Evolutionary conservation across 2,797 vertebrate species (phyloP).

Genomic region (Phoebastria nigripes): DNA sequence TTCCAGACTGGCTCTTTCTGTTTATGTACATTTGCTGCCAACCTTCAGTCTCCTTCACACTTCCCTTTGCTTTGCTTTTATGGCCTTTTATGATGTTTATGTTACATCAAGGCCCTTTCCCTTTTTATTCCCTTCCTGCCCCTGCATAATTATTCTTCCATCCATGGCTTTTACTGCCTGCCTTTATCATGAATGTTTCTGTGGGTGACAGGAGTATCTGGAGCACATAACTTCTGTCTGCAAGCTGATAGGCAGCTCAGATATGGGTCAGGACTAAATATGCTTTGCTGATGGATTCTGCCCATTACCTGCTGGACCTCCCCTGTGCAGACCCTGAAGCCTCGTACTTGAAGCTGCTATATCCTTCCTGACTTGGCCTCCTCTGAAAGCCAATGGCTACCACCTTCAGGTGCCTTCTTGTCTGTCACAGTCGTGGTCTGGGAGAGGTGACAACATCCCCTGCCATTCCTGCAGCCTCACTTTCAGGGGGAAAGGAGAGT

Average conservation of each 20-base stretch:
- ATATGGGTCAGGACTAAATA: not conserved
- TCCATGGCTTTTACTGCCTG: constrained; percentile 29
- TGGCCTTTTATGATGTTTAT: constrained; percentile 57
- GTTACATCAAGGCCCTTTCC: constrained; percentile 37
- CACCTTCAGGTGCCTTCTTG: not conserved
- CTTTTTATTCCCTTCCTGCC: constrained; percentile 32
- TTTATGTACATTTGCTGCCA: constrained; percentile 25
- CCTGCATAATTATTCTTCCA: constrained; percentile 21
- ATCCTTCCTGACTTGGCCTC: not conserved
- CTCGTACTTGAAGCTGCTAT: rapidly evolving
- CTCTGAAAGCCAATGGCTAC: not conserved
- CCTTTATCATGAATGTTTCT: constrained; percentile 26
- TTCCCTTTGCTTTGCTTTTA: constrained; percentile 52
- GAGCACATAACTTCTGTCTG: not conserved
- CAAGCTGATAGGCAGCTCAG: not conserved
- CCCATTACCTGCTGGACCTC: not conserved
- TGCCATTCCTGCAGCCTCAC: not conserved
- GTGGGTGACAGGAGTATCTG: constrained; percentile 31
- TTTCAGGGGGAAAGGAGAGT: not conserved
- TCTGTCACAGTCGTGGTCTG: not conserved
- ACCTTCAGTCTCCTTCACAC: constrained; percentile 47
- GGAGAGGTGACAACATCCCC: not conserved
- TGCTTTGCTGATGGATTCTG: not conserved
- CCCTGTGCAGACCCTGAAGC: not conserved
- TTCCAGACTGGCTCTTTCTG: not conserved